Evolutionary conservation across 2,113 vertebrate genomes (phyloP).

Genomic region (Plectropomus leopardus): DNA sequence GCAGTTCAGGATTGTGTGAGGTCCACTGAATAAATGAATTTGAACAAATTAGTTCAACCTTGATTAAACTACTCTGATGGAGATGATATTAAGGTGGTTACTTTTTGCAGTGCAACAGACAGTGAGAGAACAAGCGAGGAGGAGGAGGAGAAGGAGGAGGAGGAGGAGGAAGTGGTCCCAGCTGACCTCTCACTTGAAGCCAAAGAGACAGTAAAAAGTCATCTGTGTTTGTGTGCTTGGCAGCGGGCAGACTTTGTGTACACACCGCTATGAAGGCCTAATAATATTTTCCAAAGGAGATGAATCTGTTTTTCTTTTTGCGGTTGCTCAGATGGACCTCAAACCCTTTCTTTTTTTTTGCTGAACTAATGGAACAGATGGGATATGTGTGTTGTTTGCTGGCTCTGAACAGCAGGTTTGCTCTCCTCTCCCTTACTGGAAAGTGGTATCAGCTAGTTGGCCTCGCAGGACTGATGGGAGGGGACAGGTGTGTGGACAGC

Average conservation of each 20-base stretch:
- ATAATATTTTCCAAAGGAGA: slow-evolving; percentile 83
- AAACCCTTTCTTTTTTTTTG: slow-evolving; percentile 48
- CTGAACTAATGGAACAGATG: slow-evolving; percentile 69
- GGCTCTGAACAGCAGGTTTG: slow-evolving; percentile 54
- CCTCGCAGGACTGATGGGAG: background rate
- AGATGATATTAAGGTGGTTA: background rate
- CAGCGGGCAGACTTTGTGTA: slow-evolving; percentile 60
- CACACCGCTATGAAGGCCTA: slow-evolving; percentile 60
- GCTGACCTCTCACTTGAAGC: slow-evolving; percentile 48
- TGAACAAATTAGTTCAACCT: background rate
- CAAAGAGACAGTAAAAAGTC: slow-evolving; percentile 70
- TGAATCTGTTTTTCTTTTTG: slow-evolving; percentile 72
- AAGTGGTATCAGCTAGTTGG: slow-evolving; percentile 30
- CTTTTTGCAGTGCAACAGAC: slow-evolving; percentile 27
- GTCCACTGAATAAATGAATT: background rate
- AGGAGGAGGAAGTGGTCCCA: slow-evolving; percentile 56
- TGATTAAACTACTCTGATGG: background rate
- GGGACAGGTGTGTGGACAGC: background rate
- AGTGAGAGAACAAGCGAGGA: slow-evolving; percentile 13
- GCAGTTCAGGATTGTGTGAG: too few relatives aligned
- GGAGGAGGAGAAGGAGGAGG: slow-evolving; percentile 48
- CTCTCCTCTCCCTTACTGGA: slow-evolving; percentile 27
- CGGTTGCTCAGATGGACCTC: slow-evolving; percentile 52
- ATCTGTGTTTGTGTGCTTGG: slow-evolving; percentile 79
- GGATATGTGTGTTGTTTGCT: slow-evolving; percentile 57